phyloP scores from a whole-genome alignment of 2,888 invertebrate genomes.

The Tyria jacobaeae region DNA sequence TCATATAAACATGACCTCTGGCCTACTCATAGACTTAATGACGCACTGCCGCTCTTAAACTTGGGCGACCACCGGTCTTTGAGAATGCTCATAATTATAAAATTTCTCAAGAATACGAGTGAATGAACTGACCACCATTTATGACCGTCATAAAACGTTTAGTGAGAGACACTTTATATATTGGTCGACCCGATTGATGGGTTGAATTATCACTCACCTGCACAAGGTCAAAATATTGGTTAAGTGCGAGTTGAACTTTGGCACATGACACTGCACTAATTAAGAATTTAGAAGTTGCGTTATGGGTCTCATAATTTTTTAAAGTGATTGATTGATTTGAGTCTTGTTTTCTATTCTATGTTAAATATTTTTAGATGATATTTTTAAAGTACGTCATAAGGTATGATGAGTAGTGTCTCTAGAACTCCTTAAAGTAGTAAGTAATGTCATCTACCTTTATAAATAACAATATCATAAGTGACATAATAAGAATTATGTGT shows the following conservation, averaged over 20 bases:
- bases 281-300: not conserved
- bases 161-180: constrained; percentile 43
- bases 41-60: not conserved
- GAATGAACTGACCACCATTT: constrained; percentile 44
- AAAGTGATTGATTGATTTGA: not conserved
- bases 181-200: constrained; percentile 43
- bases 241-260: not conserved
- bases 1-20: too few relatives aligned
- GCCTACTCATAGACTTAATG: too few relatives aligned
- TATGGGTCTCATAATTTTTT: not conserved
- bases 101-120: constrained; percentile 37
- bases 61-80: constrained; percentile 14
- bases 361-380: not conserved
- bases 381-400: too few relatives aligned
- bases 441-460: too few relatives aligned
- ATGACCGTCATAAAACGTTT: constrained; percentile 48
- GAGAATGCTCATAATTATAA: constrained; percentile 37
- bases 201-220: constrained; percentile 40
- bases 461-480: too few relatives aligned
- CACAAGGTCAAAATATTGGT: constrained; percentile 14
- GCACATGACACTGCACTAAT: not conserved
- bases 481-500: too few relatives aligned
- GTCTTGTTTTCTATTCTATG: too few relatives aligned
- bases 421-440: too few relatives aligned
- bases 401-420: too few relatives aligned